Evolutionary conservation across 2,888 invertebrate genomes (phyloP), one percentile per base, ranked within the genome.

Genomic region (Microctonus hyperodae): DNA sequence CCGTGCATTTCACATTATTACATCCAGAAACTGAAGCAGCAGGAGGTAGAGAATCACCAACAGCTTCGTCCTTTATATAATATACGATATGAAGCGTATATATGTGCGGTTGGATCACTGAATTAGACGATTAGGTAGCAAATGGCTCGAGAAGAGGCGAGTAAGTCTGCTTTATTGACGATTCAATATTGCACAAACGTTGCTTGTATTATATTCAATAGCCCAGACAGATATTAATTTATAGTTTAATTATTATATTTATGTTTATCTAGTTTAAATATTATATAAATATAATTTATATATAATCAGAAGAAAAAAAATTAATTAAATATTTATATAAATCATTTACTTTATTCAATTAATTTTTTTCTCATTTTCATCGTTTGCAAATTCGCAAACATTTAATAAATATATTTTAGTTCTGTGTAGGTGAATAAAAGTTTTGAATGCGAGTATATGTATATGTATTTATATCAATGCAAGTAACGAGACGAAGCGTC

Each of bases 121-220:
- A 59, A 71, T 70, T 71, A 70, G 72, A 67, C 70, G 68, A 72
- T 72, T 72, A 72, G 70, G 70, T 63, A 70, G 71, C 72, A 72
- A 71, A 72, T 71, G 66, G 70, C 59, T 69, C 60, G 69, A 69
- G 66, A 68, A 70, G 58, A 16, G 44, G 58, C 61, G 64, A 60
- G 68, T n/a, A 64, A 58, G 51, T 61, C 51, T 61, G 61, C 61
- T 50, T 51, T 61, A 61, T 61, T 51, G 33, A 33, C 48, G 61
- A 22, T 23, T 51, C 35, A 61, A 61, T 61, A 33, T 16, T 50
- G 25, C 22, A 48, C 28, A 59, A 33, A 22, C 10, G 35, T 61
- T 20, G 33, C 4, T 51, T 50, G 25, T 50, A n/a, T n/a, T 61
- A 13, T 16, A 51, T 33, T 51, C 31, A 28, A 22, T 23, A 33